Evolutionary conservation across 2,888 invertebrate genomes (phyloP).

Genomic region (Trisateles emortualis): DNA sequence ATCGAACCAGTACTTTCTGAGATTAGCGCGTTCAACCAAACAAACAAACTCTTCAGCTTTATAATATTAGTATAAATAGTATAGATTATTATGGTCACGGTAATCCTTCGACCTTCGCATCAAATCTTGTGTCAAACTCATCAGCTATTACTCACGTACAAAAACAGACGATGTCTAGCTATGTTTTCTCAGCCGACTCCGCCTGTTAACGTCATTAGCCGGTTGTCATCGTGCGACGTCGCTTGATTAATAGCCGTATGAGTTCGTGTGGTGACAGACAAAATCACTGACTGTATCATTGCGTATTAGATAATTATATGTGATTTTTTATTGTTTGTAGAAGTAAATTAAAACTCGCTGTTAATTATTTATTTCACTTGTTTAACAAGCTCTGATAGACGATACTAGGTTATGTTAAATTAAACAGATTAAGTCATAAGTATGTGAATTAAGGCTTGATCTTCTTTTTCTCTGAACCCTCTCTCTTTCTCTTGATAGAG

Average conservation of each 20-base stretch:
- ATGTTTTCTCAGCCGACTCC: conserved; percentile 52
- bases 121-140: conserved; percentile 36
- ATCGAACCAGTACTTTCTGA: no score
- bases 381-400: no score
- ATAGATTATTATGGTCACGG: background rate
- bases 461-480: no score
- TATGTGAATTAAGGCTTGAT: no score
- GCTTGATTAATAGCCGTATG: conserved; percentile 50
- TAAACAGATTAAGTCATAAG: no score
- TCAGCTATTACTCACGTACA: conserved; percentile 41
- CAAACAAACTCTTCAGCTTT: no score
- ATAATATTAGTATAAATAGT: no score
- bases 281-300: conserved; percentile 44
- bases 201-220: conserved; percentile 57
- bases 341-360: no score
- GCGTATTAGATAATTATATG: conserved; percentile 31
- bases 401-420: no score
- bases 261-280: conserved; percentile 44
- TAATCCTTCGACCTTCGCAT: conserved; percentile 13
- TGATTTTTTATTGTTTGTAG: conserved; percentile 11
- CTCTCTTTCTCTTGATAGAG: no score
- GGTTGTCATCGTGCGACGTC: conserved; percentile 48
- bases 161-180: conserved; percentile 43
- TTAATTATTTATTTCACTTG: no score
- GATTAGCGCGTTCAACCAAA: no score